phyloP scores from a whole-genome alignment of 2,888 invertebrate species.

The Epirrhoe tristata region DNA sequence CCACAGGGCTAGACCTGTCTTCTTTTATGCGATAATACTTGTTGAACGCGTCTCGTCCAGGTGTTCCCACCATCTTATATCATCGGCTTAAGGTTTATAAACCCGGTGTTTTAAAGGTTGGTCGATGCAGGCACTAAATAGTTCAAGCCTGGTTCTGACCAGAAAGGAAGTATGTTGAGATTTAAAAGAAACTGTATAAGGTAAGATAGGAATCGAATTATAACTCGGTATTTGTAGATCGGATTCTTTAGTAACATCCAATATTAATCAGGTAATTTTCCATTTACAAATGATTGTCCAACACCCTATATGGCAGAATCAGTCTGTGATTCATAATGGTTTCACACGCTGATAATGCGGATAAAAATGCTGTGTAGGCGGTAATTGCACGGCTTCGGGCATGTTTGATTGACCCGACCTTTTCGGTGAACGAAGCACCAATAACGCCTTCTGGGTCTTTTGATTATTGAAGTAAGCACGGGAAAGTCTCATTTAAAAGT shows the following conservation, averaged over 20 bases:
- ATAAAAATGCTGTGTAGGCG: slow-evolving; percentile 48
- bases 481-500: background rate
- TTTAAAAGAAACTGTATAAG: background rate
- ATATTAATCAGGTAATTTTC: slow-evolving; percentile 22
- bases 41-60: no score
- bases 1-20: no score
- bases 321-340: slow-evolving; percentile 38
- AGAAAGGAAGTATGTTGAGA: no score
- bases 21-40: no score
- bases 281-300: slow-evolving; percentile 17
- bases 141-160: no score
- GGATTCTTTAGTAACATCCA: background rate
- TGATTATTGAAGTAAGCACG: background rate
- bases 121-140: no score
- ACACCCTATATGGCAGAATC: slow-evolving; percentile 31
- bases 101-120: no score
- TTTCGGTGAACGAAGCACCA: slow-evolving; percentile 35
- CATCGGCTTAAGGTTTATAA: no score
- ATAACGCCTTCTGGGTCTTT: slow-evolving; percentile 3
- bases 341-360: slow-evolving; percentile 38
- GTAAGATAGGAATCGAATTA: background rate
- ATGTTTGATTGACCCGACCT: slow-evolving; percentile 68
- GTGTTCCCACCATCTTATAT: no score
- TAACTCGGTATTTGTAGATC: background rate
- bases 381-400: slow-evolving; percentile 59